Percentiles rank a stretch among this genome's conserved stretches.
Evolutionary conservation across 2,888 invertebrate genomes (phyloP).

Genomic region (Boloria euphrosyne): DNA sequence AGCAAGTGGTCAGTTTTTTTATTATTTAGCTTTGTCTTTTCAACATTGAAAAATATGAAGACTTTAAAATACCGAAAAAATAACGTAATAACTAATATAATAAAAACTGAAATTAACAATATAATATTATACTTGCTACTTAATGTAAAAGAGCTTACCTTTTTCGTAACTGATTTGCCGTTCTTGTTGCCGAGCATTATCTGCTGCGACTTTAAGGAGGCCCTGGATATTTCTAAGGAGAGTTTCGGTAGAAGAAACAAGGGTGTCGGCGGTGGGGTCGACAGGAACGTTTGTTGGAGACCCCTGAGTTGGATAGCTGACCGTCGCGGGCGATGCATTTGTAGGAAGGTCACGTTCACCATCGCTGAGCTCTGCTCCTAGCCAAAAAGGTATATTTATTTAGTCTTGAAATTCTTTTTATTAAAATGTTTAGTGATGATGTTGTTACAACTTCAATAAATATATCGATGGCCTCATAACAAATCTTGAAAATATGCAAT

Average conservation of each 20-base stretch:
- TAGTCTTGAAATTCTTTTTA: neutral
- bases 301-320: conserved; percentile 90
- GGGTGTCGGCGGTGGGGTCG: conserved; percentile 77
- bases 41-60: too few relatives aligned
- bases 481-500: conserved; percentile 52
- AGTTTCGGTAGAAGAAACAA: conserved; percentile 94
- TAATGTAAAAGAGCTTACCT: conserved; percentile 83
- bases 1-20: too few relatives aligned
- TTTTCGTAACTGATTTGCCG: conserved; percentile 97
- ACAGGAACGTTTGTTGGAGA: conserved; percentile 72
- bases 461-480: conserved; percentile 58
- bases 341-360: conserved; percentile 86
- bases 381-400: conserved; percentile 21
- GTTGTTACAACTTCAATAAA: conserved; percentile 41
- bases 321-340: conserved; percentile 85
- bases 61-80: neutral
- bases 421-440: neutral
- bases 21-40: too few relatives aligned
- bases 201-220: conserved; percentile 97
- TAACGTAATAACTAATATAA: neutral
- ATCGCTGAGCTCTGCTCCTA: conserved; percentile 88
- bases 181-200: conserved; percentile 97
- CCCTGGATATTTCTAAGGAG: conserved; percentile 97
- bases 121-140: neutral
- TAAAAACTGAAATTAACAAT: neutral